Base-by-base conservation (phyloP, 1,140 invertebrate species). In the Ceratina calcarata region DNA sequence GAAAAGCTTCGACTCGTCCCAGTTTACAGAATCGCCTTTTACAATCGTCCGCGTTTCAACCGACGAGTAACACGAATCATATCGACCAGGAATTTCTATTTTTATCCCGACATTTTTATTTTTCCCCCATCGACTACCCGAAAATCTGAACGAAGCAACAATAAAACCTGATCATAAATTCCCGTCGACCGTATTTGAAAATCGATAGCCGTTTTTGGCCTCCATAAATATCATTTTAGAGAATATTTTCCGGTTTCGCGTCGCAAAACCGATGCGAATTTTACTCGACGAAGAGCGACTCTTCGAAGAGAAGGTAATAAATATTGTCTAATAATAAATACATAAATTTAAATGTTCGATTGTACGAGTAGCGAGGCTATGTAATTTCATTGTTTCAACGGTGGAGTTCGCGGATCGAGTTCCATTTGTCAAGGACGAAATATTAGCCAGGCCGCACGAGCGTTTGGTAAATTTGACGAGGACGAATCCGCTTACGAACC, bases 381-480 rank as follows among this genome's bases (percentile, higher is more conserved):
- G 58, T 70, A 58, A 70, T 70, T 45, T 37, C 27, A 60, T 45
- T 16, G 55, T 45, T 58, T 45, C 70, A 45, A 71, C 20, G 15
- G 20, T 24, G 7, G 10, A 53, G 51, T 53, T 55, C 15, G 37
- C 13, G n/a, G 51, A 32, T 57, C 53, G 51, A 32, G 13, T 1
- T 16, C 22, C 60, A 27, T 65, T 72, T 27, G 37, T 27, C 6
- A 32, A 22, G 24, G 1, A 22, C 18, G 32, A n/a, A 65, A 74
- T 65, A 65, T 74, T 37, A 65, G 49, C 24, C 13, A 24, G 49
- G 15, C 45, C 60, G 57, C 55, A 45, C 32, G 22, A 74, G 60
- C 70, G 60, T 73, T 73, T 20, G 49, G 72, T 27, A 74, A 74
- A 74, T 64, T 65, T 64, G 61, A 74, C 72, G 72, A 73, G 60